Base-by-base conservation (phyloP, 2,888 invertebrate genomes). In the Zootermopsis nevadensis region DNA sequence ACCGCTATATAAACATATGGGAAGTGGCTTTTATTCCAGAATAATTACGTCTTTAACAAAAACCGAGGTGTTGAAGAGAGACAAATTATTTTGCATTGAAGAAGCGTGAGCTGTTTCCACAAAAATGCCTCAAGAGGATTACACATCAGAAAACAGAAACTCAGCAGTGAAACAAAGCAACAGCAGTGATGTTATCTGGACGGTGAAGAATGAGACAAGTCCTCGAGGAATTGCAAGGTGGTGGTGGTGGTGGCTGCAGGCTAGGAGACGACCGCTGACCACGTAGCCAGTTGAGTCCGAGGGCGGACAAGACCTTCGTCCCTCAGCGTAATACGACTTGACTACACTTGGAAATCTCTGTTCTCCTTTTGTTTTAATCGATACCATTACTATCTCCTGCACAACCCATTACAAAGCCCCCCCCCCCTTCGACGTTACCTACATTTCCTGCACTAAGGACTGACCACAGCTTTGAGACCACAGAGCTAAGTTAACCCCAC, bases 401-500 rank as follows among this genome's bases (percentile, higher is more conserved):
- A 69, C 69, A 69, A 69, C 77, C 77, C 77, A 77, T 77, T 77
- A 48, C 53, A 77, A 55, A 31, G 19, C 24, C 31, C 31, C 27
- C 76, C 35, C 8, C n/a, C n/a, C n/a, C n/a, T n/a, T n/a, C n/a
- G n/a, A n/a, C n/a, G 15, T 55, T 55, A 77, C 77, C 77, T 77
- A 42, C 60, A 76, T 6, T 76, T 77, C 77, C 48, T 55, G 53
- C 22, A 31, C 53, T 27, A 27, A n/a, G n/a, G 60, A 77, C 31
- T 77, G 77, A 77, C 77, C 77, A 77, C 77, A 77, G 24, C 55
- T 27, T 33, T 31, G 31, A 77, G 77, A 77, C 77, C 77, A 42
- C 77, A 77, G 77, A 77, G 55, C 77, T 77, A 77, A 77, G 77
- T 77, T 77, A 77, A 55, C 33, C 8, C 12, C 60, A 60, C n/a